Evolutionary conservation across 53 echinoderm and acorn worm species (phyloP), one percentile per base, ranked within the genome.

Genomic region (Crossaster papposus): DNA sequence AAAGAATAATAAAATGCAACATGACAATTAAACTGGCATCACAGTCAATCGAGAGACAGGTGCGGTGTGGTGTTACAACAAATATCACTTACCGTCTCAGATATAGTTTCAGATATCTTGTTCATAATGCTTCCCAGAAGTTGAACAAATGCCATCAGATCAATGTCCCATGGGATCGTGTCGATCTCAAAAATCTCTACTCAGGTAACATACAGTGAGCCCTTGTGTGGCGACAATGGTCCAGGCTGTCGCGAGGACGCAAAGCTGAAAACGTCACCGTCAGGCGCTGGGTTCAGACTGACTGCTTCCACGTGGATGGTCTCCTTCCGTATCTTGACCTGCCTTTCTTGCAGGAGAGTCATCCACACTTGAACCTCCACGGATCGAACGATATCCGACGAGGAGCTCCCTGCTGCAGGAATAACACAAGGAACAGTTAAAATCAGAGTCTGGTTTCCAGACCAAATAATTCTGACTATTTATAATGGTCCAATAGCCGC

Each of bases 341-440:
- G 2, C 4, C 85, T 73, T 24, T 72, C 73, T 31, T 85, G 0
- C 20, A 30, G 73, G n/a, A n/a, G 78, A 1, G 83, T 90, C 75
- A 77, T 36, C 5, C 77, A 44, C 13, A 90, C 64, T 90, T 90
- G 90, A 7, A 29, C 64, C 70, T 90, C 44, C 3, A 90, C 83
- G 32, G 90, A 90, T 58, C 36, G n/a, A 37, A 90, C 34, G 65
- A 90, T 90, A 18, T 14, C 76, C 0, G 90, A 73, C 26, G 90
- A 76, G 36, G 0, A 0, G 22, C 64, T 83, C 17, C 1, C n/a
- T n/a, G n/a, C 64, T n/a, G 58, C n/a, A n/a, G n/a, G n/a, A n/a
- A n/a, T n/a, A n/a, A n/a, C n/a, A n/a, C n/a, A n/a, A n/a, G n/a
- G n/a, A n/a, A n/a, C n/a, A n/a, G n/a, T n/a, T n/a, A n/a, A n/a